Evolutionary conservation across 1,140 invertebrate genomes (phyloP).

Genomic region (Sycobia sp.): DNA sequence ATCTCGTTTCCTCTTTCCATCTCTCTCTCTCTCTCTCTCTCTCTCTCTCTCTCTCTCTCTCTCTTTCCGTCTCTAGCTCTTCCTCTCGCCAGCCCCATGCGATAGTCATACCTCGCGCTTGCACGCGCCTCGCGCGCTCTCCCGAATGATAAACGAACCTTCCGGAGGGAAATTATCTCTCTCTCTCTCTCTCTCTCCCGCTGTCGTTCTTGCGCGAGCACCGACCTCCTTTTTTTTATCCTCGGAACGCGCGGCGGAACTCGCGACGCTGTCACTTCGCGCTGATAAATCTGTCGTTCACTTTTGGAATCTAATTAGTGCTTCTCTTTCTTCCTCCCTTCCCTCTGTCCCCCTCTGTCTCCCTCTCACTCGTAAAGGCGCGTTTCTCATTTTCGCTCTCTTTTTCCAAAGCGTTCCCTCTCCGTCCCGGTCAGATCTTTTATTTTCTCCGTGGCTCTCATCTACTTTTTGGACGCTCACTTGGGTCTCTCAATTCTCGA

Average conservation of each 20-base stretch:
- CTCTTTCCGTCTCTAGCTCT: no score
- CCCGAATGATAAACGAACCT: slow-evolving; percentile 29
- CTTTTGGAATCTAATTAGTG: slow-evolving; percentile 37
- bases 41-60: no score
- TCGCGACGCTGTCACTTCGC: slow-evolving; percentile 23
- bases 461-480: no score
- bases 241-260: background rate
- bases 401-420: no score
- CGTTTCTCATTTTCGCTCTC: background rate
- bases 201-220: background rate
- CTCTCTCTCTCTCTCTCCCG: no score
- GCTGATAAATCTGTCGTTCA: slow-evolving; percentile 37
- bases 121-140: no score
- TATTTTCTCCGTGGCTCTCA: no score
- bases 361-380: background rate
- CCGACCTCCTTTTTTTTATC: background rate
- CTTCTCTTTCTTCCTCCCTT: background rate
- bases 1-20: no score
- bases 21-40: background rate
- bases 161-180: slow-evolving; percentile 21
- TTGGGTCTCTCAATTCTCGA: no score
- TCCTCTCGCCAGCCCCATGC: no score
- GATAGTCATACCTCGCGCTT: no score
- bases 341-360: background rate
- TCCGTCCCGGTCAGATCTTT: no score